A percentile compares a stretch with the other conserved stretches of the same genome.
phyloP scores from a whole-genome alignment of 1,140 invertebrate species.

The Vanessa tameamea region DNA sequence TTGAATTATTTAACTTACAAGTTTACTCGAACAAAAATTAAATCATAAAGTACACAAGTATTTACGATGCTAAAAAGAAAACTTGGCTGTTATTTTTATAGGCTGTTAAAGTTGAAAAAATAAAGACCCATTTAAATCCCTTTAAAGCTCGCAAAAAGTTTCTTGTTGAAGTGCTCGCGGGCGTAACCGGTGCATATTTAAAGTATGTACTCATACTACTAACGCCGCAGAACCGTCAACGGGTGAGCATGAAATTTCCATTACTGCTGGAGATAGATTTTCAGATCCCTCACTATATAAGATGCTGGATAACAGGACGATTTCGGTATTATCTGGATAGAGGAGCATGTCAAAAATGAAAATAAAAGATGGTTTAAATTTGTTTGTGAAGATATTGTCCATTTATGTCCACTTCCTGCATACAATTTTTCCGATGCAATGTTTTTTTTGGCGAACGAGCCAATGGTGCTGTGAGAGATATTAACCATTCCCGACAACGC shows the following conservation, averaged over 20 bases:
- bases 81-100: conserved; percentile 11
- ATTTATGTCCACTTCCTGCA: too few relatives aligned
- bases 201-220: conserved; percentile 49
- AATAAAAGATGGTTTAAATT: conserved; percentile 34
- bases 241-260: conserved; percentile 69
- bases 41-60: conserved; percentile 3
- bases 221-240: conserved; percentile 60
- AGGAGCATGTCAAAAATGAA: conserved; percentile 25
- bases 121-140: conserved; percentile 57
- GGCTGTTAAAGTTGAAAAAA: conserved; percentile 16
- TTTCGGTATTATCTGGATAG: not conserved
- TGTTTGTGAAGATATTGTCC: not conserved
- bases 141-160: conserved; percentile 59
- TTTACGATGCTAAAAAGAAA: conserved; percentile 14
- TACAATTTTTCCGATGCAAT: too few relatives aligned
- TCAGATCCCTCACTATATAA: conserved; percentile 1
- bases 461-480: too few relatives aligned
- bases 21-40: not conserved
- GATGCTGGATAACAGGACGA: conserved; percentile 6
- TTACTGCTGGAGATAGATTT: conserved; percentile 48
- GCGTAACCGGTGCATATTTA: conserved; percentile 62
- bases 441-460: too few relatives aligned
- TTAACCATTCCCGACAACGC: too few relatives aligned
- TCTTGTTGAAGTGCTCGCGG: conserved; percentile 52
- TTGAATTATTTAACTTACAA: too few relatives aligned